A percentile compares a stretch with the other conserved stretches of the same genome.
These are phyloP conservation scores for Smithornis capensis DNA, from an alignment of 2,113 vertebrate species.

Conservation along the genomic window DNA sequence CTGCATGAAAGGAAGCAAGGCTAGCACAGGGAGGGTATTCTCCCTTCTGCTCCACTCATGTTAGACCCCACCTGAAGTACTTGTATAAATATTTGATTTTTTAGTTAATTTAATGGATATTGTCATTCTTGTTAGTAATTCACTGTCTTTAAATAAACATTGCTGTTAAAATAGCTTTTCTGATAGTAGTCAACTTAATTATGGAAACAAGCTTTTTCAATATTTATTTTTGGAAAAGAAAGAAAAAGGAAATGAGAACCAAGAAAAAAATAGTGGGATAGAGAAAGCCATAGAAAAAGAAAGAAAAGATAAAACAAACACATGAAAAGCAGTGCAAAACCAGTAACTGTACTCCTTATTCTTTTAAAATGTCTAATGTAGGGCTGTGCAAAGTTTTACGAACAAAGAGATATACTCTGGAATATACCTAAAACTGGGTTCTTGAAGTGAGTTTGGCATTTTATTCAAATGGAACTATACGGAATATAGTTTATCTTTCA, in stretches of 20 bases:
- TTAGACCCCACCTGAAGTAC: not conserved
- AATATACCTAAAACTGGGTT: not conserved
- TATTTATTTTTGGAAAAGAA: not conserved
- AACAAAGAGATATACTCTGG: not conserved
- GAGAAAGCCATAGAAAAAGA: not conserved
- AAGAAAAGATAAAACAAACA: not conserved
- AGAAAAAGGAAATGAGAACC: not conserved
- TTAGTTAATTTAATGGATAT: not conserved
- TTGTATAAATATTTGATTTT: not conserved
- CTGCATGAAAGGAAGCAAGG: not conserved
- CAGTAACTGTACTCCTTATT: not conserved
- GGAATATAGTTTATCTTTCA: not conserved
- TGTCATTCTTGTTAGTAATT: not conserved
- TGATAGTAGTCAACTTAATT: not conserved
- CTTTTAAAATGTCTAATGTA: not conserved
- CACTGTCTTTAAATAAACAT: not conserved
- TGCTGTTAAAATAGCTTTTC: not conserved
- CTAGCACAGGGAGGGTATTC: not conserved
- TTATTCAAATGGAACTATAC: not conserved
- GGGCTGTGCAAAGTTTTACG: not conserved
- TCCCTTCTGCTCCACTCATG: accelerated
- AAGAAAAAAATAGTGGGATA: not conserved
- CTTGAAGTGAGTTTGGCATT: not conserved
- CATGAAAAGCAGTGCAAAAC: not conserved
- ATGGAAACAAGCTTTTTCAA: not conserved